Evolutionary conservation across 2,797 vertebrate species (phyloP), one percentile per base, ranked within the genome.

Genomic region (Melanotaenia boesemani): DNA sequence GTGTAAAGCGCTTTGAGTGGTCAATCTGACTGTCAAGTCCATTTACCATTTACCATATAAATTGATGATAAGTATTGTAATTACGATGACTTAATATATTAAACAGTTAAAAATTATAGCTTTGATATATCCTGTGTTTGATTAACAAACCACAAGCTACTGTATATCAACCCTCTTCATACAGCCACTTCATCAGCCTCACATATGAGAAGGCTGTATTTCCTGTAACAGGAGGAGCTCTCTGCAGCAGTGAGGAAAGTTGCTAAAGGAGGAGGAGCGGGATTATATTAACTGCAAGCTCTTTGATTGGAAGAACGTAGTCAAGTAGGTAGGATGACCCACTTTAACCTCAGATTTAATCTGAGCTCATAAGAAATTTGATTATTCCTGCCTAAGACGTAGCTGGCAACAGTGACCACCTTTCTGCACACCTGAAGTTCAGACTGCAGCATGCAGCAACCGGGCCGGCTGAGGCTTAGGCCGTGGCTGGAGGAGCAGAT

Each of bases 401-500:
- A 15, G 24, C 52, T 55, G 7, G 32, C n/a, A 28, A 18, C 4
- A 63, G 15, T 5, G 5, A 36, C 22, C 39, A 46, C n/a, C 54
- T 72, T 56, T 70, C 20, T 12, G 24, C 50, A 55, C 63, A 85
- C 72, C 72, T 77, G 74, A 60, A 41, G 46, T 32, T 58, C 0
- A 6, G 63, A 70, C 56, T 7, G 57, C 74, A 91, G 77, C 69
- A 95, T 95, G 94, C 92, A 95, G 41, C 92, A 93, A 50, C 61
- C 76, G n/a, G 88, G 90, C 44, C 90, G 95, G 12, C 88, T 92
- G 75, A 94, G 94, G 54, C 79, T 95, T 62, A 88, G 94, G 70
- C 93, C 92, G 0, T 96, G 95, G 95, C 91, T 95, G 71, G 94
- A 95, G 74, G 93, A 95, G 57, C 95, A 96, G 90, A 96, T 96